These are phyloP conservation scores for Elmis aenea DNA, from an alignment of 2,888 invertebrate species.

Conservation along the genomic window DNA sequence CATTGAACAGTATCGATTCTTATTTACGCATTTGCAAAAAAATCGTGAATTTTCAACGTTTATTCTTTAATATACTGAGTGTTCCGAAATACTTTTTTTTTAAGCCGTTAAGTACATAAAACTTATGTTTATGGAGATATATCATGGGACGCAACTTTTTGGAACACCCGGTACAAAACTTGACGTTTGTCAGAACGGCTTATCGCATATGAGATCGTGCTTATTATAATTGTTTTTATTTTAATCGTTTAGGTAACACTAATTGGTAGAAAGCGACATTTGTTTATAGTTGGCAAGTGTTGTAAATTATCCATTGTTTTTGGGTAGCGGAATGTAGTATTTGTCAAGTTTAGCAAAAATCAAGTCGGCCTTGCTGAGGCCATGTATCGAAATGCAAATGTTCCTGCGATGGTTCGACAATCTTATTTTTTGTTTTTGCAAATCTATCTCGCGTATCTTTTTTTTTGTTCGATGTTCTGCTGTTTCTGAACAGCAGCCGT, in stretches of 20 bases:
- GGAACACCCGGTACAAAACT: too few relatives aligned
- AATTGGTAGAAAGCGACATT: slow-evolving; percentile 13
- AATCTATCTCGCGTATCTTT: not conserved
- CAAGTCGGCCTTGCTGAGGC: slow-evolving; percentile 34
- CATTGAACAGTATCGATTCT: too few relatives aligned
- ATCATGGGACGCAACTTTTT: too few relatives aligned
- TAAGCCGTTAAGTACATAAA: too few relatives aligned
- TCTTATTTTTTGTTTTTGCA: not conserved
- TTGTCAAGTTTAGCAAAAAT: slow-evolving; percentile 32
- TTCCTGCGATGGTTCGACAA: slow-evolving; percentile 1
- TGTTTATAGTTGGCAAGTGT: slow-evolving; percentile 7
- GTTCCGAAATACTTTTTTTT: too few relatives aligned
- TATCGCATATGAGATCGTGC: too few relatives aligned
- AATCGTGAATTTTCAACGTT: too few relatives aligned
- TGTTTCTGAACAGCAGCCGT: not conserved
- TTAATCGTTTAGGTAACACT: slow-evolving; percentile 13
- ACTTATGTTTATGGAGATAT: too few relatives aligned
- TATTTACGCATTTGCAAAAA: too few relatives aligned
- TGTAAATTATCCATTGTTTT: slow-evolving; percentile 32
- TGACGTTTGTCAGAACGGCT: too few relatives aligned
- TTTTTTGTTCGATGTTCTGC: not conserved
- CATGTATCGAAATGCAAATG: slow-evolving; percentile 27
- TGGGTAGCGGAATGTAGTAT: slow-evolving; percentile 27
- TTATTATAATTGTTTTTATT: slow-evolving; percentile 9
- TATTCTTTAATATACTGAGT: too few relatives aligned